Conservation (phyloP, 1,140 invertebrate genomes). For the Trichonephila inaurata region DNA sequence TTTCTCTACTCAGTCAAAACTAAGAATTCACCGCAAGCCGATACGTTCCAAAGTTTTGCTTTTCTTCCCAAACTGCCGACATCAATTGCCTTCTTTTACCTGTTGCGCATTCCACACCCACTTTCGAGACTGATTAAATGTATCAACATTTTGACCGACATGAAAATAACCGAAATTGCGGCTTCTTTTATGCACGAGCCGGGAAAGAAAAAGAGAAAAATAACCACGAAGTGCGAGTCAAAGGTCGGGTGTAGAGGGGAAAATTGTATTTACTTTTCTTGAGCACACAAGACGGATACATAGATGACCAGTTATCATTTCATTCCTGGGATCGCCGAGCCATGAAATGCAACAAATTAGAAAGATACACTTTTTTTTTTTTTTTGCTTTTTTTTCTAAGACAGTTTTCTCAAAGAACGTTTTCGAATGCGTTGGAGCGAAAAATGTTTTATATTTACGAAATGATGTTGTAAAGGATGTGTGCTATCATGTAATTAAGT, state of each 20-base stretch:
- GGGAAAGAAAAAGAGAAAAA: not conserved
- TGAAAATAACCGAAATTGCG: conserved; percentile 23
- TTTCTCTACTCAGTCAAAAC: too few species aligned
- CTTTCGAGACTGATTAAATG: not conserved
- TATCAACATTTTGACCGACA: not conserved
- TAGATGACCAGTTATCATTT: conserved; percentile 33
- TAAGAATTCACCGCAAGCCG: too few species aligned
- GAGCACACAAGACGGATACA: not conserved
- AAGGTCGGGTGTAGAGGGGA: not conserved
- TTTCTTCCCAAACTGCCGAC: not conserved
- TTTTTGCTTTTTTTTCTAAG: not conserved
- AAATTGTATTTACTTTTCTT: conserved; percentile 23
- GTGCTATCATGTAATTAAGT: not conserved
- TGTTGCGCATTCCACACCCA: not conserved
- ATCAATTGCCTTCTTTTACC: not conserved
- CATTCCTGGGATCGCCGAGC: not conserved
- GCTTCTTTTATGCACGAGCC: not conserved
- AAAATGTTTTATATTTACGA: not conserved
- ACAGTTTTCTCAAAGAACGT: not conserved
- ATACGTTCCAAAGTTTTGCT: not conserved
- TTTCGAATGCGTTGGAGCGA: not conserved
- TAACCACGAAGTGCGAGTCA: not conserved
- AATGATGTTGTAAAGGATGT: not conserved
- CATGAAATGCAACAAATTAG: conserved; percentile 8
- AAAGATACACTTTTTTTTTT: not conserved